These are phyloP conservation scores for Crocidura indochinensis DNA, from an alignment of 2,797 vertebrate species.

Conservation along the genomic window DNA sequence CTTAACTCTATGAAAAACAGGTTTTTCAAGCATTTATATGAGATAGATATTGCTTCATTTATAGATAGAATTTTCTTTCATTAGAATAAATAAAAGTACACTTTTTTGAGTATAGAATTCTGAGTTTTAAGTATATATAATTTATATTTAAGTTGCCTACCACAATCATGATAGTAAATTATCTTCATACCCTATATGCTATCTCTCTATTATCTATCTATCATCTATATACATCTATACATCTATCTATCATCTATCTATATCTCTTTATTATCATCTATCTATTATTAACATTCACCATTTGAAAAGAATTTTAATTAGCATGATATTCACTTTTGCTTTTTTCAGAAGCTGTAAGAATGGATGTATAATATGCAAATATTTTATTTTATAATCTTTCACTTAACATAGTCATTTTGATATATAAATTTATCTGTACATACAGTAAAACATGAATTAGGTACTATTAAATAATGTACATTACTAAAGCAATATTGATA, in stretches of 20 bases:
- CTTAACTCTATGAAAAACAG: no score
- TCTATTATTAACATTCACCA: no score
- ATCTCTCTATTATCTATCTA: no score
- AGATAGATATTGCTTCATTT: not conserved
- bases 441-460: constrained; percentile 10
- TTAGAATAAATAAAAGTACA: not conserved
- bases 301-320: no score
- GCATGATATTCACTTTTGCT: no score
- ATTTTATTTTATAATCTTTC: no score
- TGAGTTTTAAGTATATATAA: not conserved
- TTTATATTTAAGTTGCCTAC: not conserved
- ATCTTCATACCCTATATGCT: not conserved
- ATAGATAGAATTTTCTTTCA: not conserved
- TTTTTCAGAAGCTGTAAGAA: no score
- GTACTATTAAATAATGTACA: constrained; percentile 8
- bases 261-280: no score
- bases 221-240: no score
- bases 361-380: no score
- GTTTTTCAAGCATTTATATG: not conserved
- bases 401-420: not conserved
- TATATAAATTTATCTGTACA: not conserved
- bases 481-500: not conserved
- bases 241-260: no score
- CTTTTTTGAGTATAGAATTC: not conserved
- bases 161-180: not conserved